A percentile compares a stretch with the other conserved stretches of the same genome.
These are phyloP conservation scores for Cydia pomonella DNA, from an alignment of 1,140 invertebrate genomes.

Conservation along the genomic window DNA sequence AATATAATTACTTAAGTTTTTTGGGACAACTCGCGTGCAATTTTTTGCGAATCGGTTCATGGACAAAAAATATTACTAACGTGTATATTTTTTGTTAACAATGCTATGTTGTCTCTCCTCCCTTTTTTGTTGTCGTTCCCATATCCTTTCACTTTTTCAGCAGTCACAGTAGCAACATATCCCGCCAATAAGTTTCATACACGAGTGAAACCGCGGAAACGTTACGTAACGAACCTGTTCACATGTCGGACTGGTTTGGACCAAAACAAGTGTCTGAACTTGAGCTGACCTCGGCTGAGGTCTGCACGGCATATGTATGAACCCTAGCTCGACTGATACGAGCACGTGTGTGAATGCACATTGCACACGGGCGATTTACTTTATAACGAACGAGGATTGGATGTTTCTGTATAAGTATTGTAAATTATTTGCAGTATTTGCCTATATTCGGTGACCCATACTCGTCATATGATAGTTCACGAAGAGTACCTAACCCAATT, in stretches of 20 bases:
- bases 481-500: no score
- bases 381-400: background rate
- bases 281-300: slow-evolving; percentile 23
- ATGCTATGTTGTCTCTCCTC: background rate
- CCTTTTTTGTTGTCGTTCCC: background rate
- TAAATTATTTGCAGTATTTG: no score
- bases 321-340: background rate
- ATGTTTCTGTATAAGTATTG: background rate
- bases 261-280: slow-evolving; percentile 33
- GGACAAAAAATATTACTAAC: background rate
- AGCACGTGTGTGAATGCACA: slow-evolving; percentile 17
- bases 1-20: background rate
- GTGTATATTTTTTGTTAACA: background rate
- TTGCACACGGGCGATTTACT: background rate
- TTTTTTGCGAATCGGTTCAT: background rate
- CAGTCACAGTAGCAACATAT: background rate
- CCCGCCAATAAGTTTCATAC: slow-evolving; percentile 20
- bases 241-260: slow-evolving; percentile 34
- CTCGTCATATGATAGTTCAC: no score
- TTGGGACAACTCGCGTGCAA: background rate
- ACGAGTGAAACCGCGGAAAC: slow-evolving; percentile 27
- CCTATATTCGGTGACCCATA: no score
- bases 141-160: background rate
- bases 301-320: slow-evolving; percentile 24
- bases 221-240: slow-evolving; percentile 29